Percentiles rank a stretch among this genome's conserved stretches.
phyloP scores from a whole-genome alignment of 2,797 vertebrate species.

The Percopsis omiscomaycus region DNA sequence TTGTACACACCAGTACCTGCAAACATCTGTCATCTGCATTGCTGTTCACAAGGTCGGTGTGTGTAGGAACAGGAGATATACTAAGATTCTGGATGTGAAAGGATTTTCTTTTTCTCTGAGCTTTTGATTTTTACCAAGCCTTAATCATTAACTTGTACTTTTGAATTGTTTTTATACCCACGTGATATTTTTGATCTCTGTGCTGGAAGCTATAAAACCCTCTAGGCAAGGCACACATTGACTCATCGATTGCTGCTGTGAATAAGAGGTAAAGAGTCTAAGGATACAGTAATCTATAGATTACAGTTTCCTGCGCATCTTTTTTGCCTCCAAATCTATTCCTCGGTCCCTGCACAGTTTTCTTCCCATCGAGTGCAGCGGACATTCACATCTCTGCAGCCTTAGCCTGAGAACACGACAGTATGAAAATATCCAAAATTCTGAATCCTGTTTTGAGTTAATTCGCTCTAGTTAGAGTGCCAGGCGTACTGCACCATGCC shows the following conservation, averaged over 20 bases:
- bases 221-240: not conserved
- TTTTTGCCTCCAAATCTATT: not conserved
- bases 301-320: not conserved
- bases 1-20: too few relatives aligned
- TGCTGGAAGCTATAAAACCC: not conserved
- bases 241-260: not conserved
- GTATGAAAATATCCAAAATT: slow-evolving; percentile 46
- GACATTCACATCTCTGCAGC: slow-evolving; percentile 44
- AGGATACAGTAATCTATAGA: slow-evolving; percentile 4
- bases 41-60: too few relatives aligned
- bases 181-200: not conserved
- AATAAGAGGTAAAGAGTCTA: not conserved
- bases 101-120: slow-evolving; percentile 3
- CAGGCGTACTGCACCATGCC: slow-evolving; percentile 48
- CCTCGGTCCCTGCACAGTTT: slow-evolving; percentile 24
- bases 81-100: slow-evolving; percentile 25
- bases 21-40: too few relatives aligned
- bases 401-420: slow-evolving; percentile 45
- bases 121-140: slow-evolving; percentile 31
- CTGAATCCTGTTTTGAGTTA: slow-evolving; percentile 58
- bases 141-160: slow-evolving; percentile 27
- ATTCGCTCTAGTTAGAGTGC: slow-evolving; percentile 57
- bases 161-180: not conserved
- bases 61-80: slow-evolving; percentile 10
- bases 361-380: slow-evolving; percentile 26